A percentile compares a stretch with the other conserved stretches of the same genome.
Evolutionary conservation across 2,797 vertebrate species (phyloP).

Genomic region (Sebastes umbrosus): DNA sequence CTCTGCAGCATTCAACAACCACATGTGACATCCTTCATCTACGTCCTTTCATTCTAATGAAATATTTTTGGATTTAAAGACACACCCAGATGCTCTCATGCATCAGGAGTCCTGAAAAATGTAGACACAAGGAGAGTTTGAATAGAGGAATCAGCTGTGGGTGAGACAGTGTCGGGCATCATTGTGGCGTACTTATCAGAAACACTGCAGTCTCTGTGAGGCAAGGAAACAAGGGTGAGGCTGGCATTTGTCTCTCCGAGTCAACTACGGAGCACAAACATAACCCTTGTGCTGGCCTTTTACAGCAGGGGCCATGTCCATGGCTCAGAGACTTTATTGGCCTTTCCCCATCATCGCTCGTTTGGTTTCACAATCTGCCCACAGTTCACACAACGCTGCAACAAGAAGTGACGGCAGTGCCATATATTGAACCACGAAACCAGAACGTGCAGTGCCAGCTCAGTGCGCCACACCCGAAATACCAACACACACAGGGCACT

Average conservation of each 20-base stretch:
- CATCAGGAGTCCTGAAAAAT: slow-evolving; percentile 4
- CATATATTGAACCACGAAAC: slow-evolving; percentile 46
- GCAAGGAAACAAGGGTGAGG: slow-evolving; percentile 58
- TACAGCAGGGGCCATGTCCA: slow-evolving; percentile 37
- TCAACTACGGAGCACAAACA: slow-evolving; percentile 50
- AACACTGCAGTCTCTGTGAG: slow-evolving; percentile 70
- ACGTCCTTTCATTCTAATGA: slow-evolving; percentile 22
- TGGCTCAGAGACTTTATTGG: slow-evolving; percentile 48
- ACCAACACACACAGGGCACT: slow-evolving; percentile 32
- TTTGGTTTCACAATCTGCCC: slow-evolving; percentile 62
- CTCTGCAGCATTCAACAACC: slow-evolving; percentile 43
- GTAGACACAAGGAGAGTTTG: neutral
- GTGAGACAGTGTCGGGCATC: slow-evolving; percentile 48
- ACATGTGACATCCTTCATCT: slow-evolving; percentile 27
- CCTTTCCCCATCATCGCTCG: slow-evolving; percentile 34
- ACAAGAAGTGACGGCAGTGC: slow-evolving; percentile 28
- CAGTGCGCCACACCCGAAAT: slow-evolving; percentile 63
- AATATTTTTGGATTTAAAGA: slow-evolving; percentile 7
- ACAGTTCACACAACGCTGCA: slow-evolving; percentile 43
- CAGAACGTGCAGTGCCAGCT: slow-evolving; percentile 20
- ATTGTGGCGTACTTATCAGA: slow-evolving; percentile 52
- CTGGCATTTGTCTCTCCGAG: slow-evolving; percentile 59
- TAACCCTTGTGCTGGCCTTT: slow-evolving; percentile 65
- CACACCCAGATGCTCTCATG: slow-evolving; percentile 21
- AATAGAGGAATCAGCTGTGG: slow-evolving; percentile 39